A percentile compares a stretch with the other conserved stretches of the same genome.
These are phyloP conservation scores for Anhinga rufa DNA, from an alignment of 2,113 vertebrate genomes.

Conservation along the genomic window DNA sequence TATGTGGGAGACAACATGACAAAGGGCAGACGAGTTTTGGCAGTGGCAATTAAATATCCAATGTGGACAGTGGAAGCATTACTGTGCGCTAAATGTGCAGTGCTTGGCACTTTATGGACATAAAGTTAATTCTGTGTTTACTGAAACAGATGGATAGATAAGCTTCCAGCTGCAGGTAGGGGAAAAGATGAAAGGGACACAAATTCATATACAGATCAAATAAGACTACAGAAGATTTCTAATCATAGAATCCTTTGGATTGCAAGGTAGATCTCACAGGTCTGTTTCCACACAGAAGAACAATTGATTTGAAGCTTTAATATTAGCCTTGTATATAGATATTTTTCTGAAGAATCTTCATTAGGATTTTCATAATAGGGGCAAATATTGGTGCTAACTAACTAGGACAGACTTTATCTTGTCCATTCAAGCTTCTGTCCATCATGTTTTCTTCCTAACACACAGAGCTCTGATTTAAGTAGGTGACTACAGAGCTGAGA, in stretches of 20 bases:
- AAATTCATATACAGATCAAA: background rate
- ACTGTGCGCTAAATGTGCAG: background rate
- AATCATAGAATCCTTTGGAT: background rate
- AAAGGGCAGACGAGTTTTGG: background rate
- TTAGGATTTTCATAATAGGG: background rate
- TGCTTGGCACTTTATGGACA: background rate
- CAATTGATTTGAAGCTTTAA: background rate
- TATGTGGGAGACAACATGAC: background rate
- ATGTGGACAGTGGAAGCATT: background rate
- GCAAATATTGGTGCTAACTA: background rate
- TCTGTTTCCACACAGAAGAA: background rate
- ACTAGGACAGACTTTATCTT: background rate
- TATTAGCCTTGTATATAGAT: background rate
- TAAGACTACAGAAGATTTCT: background rate
- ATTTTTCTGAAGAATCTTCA: background rate
- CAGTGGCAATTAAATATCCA: background rate
- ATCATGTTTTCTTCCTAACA: background rate
- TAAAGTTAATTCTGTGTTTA: constrained; percentile 51
- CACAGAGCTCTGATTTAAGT: background rate
- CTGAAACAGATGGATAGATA: constrained; percentile 29
- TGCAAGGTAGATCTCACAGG: background rate
- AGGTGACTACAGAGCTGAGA: background rate
- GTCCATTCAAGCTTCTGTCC: background rate
- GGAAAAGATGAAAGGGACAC: background rate
- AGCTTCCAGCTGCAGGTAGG: background rate